These are phyloP conservation scores for Protomyctophum bolini DNA, from an alignment of 2,113 vertebrate genomes.

Conservation along the genomic window DNA sequence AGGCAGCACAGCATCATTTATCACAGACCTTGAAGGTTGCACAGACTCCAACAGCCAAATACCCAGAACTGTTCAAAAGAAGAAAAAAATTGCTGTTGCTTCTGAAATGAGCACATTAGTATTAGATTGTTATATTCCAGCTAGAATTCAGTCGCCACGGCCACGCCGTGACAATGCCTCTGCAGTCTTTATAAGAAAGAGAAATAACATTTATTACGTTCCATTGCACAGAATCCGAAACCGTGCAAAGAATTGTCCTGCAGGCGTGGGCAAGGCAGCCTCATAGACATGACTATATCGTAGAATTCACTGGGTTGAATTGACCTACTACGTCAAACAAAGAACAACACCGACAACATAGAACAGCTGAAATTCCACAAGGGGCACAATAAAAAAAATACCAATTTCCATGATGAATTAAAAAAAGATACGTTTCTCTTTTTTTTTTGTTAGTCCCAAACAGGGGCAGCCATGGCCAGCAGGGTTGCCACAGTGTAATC, in stretches of 20 bases:
- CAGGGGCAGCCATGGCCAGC: slow-evolving; percentile 59
- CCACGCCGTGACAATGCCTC: slow-evolving; percentile 26
- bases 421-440: slow-evolving; percentile 61
- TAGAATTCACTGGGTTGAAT: slow-evolving; percentile 39
- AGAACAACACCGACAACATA: slow-evolving; percentile 56
- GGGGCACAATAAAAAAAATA: slow-evolving; percentile 76
- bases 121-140: slow-evolving; percentile 63
- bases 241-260: slow-evolving; percentile 10
- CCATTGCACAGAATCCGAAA: not conserved
- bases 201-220: not conserved
- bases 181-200: slow-evolving; percentile 44
- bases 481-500: slow-evolving; percentile 76
- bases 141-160: slow-evolving; percentile 23
- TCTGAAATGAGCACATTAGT: slow-evolving; percentile 59
- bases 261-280: slow-evolving; percentile 35
- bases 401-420: slow-evolving; percentile 75
- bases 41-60: slow-evolving; percentile 21
- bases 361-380: slow-evolving; percentile 62
- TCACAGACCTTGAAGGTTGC: slow-evolving; percentile 57
- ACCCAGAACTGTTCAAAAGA: slow-evolving; percentile 28
- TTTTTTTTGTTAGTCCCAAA: slow-evolving; percentile 72
- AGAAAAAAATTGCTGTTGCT: slow-evolving; percentile 47
- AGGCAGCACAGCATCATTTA: slow-evolving; percentile 57
- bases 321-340: slow-evolving; percentile 56
- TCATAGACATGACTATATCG: slow-evolving; percentile 37